Conservation (phyloP, 2,113 vertebrate species). For the Acanthisitta chloris region DNA sequence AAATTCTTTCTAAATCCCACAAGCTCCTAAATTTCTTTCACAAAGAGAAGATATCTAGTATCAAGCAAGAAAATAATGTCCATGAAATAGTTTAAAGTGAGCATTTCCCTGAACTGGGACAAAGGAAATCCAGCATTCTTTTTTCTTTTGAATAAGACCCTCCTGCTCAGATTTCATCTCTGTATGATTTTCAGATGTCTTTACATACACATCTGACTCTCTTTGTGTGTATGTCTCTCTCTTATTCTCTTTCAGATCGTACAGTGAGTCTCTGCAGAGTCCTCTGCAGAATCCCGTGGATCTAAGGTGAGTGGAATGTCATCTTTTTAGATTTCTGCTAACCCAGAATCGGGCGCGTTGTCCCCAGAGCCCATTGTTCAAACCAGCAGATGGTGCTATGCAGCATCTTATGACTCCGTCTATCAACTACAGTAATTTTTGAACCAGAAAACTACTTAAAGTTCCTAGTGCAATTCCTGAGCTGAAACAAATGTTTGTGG, state of each 20-base stretch:
- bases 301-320: neutral
- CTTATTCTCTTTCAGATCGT: neutral
- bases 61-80: neutral
- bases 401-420: constrained; percentile 59
- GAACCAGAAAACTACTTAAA: constrained; percentile 51
- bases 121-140: neutral
- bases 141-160: neutral
- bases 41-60: neutral
- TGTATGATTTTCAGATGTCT: constrained; percentile 25
- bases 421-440: neutral
- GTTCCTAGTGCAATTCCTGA: constrained; percentile 74
- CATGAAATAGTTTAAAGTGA: neutral
- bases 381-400: constrained; percentile 79
- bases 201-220: neutral
- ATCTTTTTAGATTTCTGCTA: neutral
- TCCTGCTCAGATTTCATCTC: constrained; percentile 1
- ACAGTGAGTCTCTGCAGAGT: neutral
- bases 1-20: neutral
- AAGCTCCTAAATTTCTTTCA: neutral
- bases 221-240: neutral
- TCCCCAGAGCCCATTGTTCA: neutral
- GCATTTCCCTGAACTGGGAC: neutral
- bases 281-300: neutral
- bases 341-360: accelerated
- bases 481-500: constrained; percentile 86